These are phyloP conservation scores for Drymodes brunneopygia DNA, from an alignment of 2,113 vertebrate species.

Conservation along the genomic window DNA sequence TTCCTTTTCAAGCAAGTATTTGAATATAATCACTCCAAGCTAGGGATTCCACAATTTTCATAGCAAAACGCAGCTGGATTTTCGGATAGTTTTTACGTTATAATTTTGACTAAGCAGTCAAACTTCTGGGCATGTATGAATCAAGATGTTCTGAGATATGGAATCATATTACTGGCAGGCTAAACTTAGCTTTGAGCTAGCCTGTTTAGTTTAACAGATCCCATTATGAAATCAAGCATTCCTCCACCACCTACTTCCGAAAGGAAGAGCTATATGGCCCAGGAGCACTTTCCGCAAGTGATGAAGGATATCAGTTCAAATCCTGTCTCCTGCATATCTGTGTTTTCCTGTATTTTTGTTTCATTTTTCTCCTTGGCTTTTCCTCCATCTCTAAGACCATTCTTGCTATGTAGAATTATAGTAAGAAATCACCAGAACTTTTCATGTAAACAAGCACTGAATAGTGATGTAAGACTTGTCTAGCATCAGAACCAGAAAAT, in stretches of 20 bases:
- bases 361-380: not conserved
- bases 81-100: not conserved
- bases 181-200: not conserved
- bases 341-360: not conserved
- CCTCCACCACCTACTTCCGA: not conserved
- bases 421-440: not conserved
- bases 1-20: not conserved
- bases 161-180: not conserved
- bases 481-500: not conserved
- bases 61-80: not conserved
- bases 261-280: not conserved
- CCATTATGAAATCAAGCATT: not conserved
- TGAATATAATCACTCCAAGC: not conserved
- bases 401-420: not conserved
- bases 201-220: not conserved
- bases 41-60: not conserved
- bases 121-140: not conserved
- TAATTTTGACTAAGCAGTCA: not conserved
- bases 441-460: not conserved
- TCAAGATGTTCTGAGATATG: not conserved
- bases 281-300: not conserved
- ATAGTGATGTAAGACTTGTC: not conserved
- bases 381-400: not conserved
- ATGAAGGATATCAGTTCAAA: not conserved
- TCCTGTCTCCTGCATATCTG: not conserved